Percentiles rank a stretch among this genome's conserved stretches.
Evolutionary conservation across 35 echinoderm and acorn worm species (phyloP).

Genomic region (Ophioderma brevispina): DNA sequence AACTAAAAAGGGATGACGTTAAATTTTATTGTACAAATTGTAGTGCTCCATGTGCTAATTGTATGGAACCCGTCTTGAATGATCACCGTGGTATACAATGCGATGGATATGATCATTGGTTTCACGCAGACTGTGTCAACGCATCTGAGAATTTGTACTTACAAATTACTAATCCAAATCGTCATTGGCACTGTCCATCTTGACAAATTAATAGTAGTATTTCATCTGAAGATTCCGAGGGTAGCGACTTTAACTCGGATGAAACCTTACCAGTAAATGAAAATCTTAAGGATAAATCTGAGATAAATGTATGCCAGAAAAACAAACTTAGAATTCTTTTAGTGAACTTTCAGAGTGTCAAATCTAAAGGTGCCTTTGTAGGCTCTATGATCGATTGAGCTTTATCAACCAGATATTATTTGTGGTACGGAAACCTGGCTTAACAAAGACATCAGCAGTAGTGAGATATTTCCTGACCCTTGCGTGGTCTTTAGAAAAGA

Average conservation of each 20-base stretch:
- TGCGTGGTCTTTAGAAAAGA: constrained; percentile 12
- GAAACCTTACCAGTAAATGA: neutral
- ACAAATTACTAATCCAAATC: neutral
- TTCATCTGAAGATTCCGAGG: neutral
- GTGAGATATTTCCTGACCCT: constrained; percentile 43
- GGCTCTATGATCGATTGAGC: neutral
- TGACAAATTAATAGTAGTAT: neutral
- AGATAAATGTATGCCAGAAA: neutral
- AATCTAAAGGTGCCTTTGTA: neutral
- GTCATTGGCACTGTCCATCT: constrained; percentile 6
- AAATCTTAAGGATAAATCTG: neutral
- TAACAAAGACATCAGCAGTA: constrained; percentile 17
- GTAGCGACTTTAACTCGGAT: neutral
- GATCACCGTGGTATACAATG: constrained; percentile 8
- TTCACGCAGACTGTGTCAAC: neutral
- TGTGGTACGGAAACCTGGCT: constrained; percentile 51
- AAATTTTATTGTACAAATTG: constrained; percentile 7
- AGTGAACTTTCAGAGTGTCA: constrained; percentile 41
- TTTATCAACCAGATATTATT: constrained; percentile 40
- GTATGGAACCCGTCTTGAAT: constrained; percentile 8
- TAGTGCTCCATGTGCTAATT: constrained; percentile 16
- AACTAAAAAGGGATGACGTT: neutral
- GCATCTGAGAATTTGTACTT: neutral
- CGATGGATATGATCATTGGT: constrained; percentile 1
- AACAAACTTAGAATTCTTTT: constrained; percentile 6